Base-by-base conservation (phyloP, 2,113 vertebrate genomes). In the Abramis brama region DNA sequence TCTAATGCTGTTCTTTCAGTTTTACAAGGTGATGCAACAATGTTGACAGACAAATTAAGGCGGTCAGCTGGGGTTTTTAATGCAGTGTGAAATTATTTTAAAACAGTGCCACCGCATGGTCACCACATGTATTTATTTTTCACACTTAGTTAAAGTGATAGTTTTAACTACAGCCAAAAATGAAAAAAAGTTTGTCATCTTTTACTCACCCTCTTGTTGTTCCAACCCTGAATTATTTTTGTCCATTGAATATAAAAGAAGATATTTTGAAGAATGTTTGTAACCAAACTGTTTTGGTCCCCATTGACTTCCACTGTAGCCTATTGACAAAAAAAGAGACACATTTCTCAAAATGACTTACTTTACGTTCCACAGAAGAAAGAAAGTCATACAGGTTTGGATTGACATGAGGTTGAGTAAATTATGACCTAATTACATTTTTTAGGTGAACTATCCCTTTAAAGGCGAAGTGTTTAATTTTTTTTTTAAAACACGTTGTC, bases 71-170 rank as follows among this genome's bases (percentile, higher is more conserved):
- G 57, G 50, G 21, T 39, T 21, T 43, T 73, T 55, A 12, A 60
- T 60, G 52, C 55, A 7, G 33, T 60, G 21, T 33, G 55, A 43
- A 39, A 57, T 39, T 3, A 33, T 33, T 57, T 83, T 39, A 15
- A 64, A 73, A 83, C 45, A 83, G 81, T 27, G 68, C 66, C 81
- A 83, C 50, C 81, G 0, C 50, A 52, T 83, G 81, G 81, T 21
- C 47, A 71, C 8, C 47, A 30, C 47, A 17, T 47, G 73, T 6
- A 76, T 52, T 76, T 55, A 74, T 74, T 77, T 2, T 77, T 0
- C 11, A 19, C n/a, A 15, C 39, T 74, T 45, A 7, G 27, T 27
- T 27, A 27, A 27, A 27, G 27, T 27, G 27, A 27, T 27, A 27
- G 11, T 30, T 64, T 33, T 33, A 33, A 33, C 33, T 33, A 4